phyloP scores from a whole-genome alignment of 2,113 vertebrate genomes.

The Ciconia boyciana region DNA sequence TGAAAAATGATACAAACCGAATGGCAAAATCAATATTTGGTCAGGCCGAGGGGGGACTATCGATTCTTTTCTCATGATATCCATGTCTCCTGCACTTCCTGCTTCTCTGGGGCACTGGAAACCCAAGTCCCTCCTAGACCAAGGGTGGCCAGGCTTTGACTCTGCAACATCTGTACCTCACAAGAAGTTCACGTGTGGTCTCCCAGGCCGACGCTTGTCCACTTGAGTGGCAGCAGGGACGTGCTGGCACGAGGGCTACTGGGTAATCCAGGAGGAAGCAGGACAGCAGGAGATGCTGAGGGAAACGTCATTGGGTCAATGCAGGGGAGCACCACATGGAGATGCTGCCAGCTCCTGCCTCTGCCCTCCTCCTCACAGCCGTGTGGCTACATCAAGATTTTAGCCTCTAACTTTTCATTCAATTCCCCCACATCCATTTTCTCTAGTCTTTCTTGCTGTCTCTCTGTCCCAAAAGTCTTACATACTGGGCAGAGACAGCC shows the following conservation, averaged over 20 bases:
- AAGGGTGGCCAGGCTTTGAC: slow-evolving; percentile 60
- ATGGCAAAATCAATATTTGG: slow-evolving; percentile 64
- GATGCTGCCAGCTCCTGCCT: neutral
- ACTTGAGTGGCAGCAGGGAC: slow-evolving; percentile 43
- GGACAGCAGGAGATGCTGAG: slow-evolving; percentile 8
- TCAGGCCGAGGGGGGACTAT: slow-evolving; percentile 53
- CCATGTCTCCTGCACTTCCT: slow-evolving; percentile 63
- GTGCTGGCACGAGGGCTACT: neutral
- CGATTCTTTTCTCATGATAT: slow-evolving; percentile 64
- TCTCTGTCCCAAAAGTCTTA: neutral
- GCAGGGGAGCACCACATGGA: neutral
- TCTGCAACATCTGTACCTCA: slow-evolving; percentile 60
- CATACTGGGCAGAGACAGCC: neutral
- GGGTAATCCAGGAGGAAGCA: neutral
- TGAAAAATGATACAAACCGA: slow-evolving; percentile 51
- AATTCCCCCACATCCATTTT: neutral
- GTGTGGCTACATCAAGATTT: neutral
- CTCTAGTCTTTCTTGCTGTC: neutral
- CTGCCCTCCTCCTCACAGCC: neutral
- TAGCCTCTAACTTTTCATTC: neutral
- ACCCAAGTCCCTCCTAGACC: slow-evolving; percentile 49
- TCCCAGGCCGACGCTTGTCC: rapidly evolving
- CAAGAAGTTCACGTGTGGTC: slow-evolving; percentile 62
- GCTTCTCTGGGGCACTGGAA: slow-evolving; percentile 50
- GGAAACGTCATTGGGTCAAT: neutral